A percentile compares a stretch with the other conserved stretches of the same genome.
phyloP scores from a whole-genome alignment of 2,113 vertebrate species.

The Hippopotamus amphibius region DNA sequence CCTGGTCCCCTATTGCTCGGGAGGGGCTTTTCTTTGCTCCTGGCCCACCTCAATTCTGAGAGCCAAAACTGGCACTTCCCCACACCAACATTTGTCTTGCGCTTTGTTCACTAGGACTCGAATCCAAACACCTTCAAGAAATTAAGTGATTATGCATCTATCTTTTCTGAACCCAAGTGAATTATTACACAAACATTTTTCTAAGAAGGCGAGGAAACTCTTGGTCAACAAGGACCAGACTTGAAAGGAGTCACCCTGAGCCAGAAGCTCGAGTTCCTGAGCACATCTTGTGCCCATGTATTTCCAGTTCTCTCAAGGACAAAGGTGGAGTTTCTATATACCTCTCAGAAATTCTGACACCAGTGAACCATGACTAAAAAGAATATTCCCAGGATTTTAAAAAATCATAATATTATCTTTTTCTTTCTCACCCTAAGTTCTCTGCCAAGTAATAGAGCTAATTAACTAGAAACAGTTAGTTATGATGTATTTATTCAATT shows the following conservation, averaged over 20 bases:
- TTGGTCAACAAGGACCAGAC: slow-evolving; percentile 19
- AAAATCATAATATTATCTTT: slow-evolving; percentile 12
- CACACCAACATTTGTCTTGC: not conserved
- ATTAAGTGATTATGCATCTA: not conserved
- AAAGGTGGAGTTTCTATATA: slow-evolving; percentile 12
- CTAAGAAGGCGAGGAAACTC: slow-evolving; percentile 31
- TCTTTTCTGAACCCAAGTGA: slow-evolving; percentile 12
- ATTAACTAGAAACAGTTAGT: not conserved
- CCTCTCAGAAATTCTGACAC: slow-evolving; percentile 6
- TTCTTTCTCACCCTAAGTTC: slow-evolving; percentile 4
- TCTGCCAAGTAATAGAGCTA: not conserved
- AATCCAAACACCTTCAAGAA: not conserved
- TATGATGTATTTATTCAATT: slow-evolving; percentile 12
- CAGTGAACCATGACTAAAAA: not conserved
- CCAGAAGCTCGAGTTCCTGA: not conserved
- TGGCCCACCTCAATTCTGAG: not conserved
- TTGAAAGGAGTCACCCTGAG: not conserved
- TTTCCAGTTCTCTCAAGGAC: not conserved
- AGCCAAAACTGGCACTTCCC: not conserved
- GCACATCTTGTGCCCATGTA: not conserved
- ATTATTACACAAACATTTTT: slow-evolving; percentile 39
- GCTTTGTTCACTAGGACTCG: not conserved
- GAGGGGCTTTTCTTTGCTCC: not conserved
- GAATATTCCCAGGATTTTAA: not conserved
- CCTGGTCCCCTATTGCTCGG: not conserved